These are phyloP conservation scores for Cyrtodaria siliqua DNA, from an alignment of 2,888 invertebrate genomes.

Conservation along the genomic window DNA sequence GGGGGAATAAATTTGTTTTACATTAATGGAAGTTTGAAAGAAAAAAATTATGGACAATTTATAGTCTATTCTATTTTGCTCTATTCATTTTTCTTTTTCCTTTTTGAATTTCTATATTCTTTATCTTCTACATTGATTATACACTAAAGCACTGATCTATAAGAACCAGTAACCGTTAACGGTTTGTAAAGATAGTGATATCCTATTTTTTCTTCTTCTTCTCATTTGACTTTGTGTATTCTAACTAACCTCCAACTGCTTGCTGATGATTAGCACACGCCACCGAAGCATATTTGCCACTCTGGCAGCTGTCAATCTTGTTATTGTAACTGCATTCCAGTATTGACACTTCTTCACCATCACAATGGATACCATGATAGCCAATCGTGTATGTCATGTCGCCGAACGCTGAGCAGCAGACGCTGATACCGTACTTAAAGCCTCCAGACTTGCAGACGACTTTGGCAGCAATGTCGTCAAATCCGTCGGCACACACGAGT, in stretches of 20 bases:
- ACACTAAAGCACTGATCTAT: too few relatives aligned
- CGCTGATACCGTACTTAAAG: constrained; percentile 72
- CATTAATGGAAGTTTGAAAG: too few relatives aligned
- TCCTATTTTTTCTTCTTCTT: too few relatives aligned
- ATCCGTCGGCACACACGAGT: constrained; percentile 74
- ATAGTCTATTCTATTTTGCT: too few relatives aligned
- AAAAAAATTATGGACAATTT: too few relatives aligned
- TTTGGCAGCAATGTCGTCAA: constrained; percentile 72
- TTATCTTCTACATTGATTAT: too few relatives aligned
- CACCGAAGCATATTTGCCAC: constrained; percentile 74
- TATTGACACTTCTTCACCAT: constrained; percentile 66
- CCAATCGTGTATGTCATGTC: constrained; percentile 62
- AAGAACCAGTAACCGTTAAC: too few relatives aligned
- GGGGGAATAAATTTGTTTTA: too few relatives aligned
- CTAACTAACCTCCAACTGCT: constrained; percentile 71
- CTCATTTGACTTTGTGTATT: too few relatives aligned
- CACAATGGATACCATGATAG: constrained; percentile 67
- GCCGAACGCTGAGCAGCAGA: constrained; percentile 75
- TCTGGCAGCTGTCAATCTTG: constrained; percentile 66
- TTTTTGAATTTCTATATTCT: too few relatives aligned
- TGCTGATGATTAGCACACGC: constrained; percentile 73
- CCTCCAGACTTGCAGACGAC: constrained; percentile 71
- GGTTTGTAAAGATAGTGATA: too few relatives aligned
- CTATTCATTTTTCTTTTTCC: too few relatives aligned
- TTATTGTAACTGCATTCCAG: constrained; percentile 65